These are phyloP conservation scores for Proterorhinus semilunaris DNA, from an alignment of 2,113 vertebrate species.

Conservation along the genomic window DNA sequence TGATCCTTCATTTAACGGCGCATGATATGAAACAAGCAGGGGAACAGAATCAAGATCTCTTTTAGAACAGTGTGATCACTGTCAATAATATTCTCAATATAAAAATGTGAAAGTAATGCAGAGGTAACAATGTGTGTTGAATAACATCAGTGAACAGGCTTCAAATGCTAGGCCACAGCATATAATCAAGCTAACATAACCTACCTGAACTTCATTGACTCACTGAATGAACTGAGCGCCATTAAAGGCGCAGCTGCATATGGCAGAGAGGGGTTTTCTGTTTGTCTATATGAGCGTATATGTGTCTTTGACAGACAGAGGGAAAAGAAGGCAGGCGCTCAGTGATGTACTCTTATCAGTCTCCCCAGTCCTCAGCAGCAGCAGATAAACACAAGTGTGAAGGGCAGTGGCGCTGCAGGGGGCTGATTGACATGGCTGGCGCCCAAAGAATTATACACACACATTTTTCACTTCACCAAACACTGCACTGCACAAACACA, in stretches of 20 bases:
- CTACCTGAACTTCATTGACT: constrained; percentile 32
- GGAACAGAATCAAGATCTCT: constrained; percentile 28
- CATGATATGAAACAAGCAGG: constrained; percentile 38
- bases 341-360: constrained; percentile 72
- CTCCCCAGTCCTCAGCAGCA: constrained; percentile 74
- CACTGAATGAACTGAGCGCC: constrained; percentile 7
- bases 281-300: constrained; percentile 14
- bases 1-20: constrained; percentile 71
- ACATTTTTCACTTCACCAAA: constrained; percentile 2
- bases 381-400: constrained; percentile 78
- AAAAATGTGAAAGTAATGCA: constrained; percentile 11
- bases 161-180: constrained; percentile 16
- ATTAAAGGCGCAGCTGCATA: constrained; percentile 19
- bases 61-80: constrained; percentile 24
- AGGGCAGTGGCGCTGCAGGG: constrained; percentile 75
- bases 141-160: constrained; percentile 29
- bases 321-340: constrained; percentile 44
- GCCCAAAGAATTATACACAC: constrained; percentile 65
- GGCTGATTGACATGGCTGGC: constrained; percentile 76
- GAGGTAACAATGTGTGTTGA: constrained; percentile 3
- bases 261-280: constrained; percentile 10
- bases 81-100: constrained; percentile 14
- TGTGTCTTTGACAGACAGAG: constrained; percentile 22
- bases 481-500: background rate
- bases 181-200: constrained; percentile 15